These are phyloP conservation scores for Bombyx mori DNA, from an alignment of 1,140 invertebrate species.

Conservation along the genomic window ASM3026992v2 NC_085129.1:7045001-7045500, in stretches of 20 bases:
- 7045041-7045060: too few species aligned
- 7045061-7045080: too few species aligned
- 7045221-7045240: neutral
- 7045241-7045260: neutral
- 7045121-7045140: too few species aligned
- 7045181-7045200: too few species aligned
- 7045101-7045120: too few species aligned
- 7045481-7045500: conserved; percentile 54
- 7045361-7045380: conserved; percentile 18
- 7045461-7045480: conserved; percentile 43
- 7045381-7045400: conserved; percentile 40
- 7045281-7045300: neutral
- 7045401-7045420: conserved; percentile 53
- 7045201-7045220: too few species aligned
- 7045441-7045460: conserved; percentile 51
- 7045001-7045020: neutral
- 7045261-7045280: neutral
- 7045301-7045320: neutral
- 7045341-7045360: too few species aligned
- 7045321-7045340: neutral
- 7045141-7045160: too few species aligned
- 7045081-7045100: too few species aligned
- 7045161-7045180: too few species aligned
- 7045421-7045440: conserved; percentile 44
- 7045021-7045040: too few species aligned